Evolutionary conservation across 2,797 vertebrate genomes (phyloP).

Genomic region (Brachyrhaphis roseni): DNA sequence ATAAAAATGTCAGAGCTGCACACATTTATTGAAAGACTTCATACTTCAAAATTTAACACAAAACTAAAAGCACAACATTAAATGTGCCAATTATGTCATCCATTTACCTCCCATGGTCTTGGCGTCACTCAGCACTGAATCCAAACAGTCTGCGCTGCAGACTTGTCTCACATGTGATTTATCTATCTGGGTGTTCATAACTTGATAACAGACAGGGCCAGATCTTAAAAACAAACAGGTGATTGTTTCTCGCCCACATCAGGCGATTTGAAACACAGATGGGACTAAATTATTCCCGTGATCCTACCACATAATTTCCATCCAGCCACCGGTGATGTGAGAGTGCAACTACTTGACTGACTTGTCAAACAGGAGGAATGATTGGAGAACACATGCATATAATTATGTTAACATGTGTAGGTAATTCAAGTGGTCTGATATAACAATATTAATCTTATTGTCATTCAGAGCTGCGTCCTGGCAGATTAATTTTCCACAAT

Average conservation of each 20-base stretch:
- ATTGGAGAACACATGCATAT: conserved; percentile 47
- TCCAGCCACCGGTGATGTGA: conserved; percentile 28
- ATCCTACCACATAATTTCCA: conserved; percentile 39
- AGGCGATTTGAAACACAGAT: conserved; percentile 29
- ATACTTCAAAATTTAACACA: neutral
- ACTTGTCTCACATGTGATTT: conserved; percentile 43
- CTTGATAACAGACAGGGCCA: conserved; percentile 58
- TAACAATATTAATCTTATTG: conserved; percentile 50
- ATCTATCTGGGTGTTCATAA: conserved; percentile 41
- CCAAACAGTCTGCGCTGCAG: conserved; percentile 55
- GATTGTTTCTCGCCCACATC: conserved; percentile 53
- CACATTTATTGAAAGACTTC: neutral
- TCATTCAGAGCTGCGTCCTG: conserved; percentile 40
- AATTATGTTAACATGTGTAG: conserved; percentile 51
- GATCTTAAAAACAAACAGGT: conserved; percentile 62
- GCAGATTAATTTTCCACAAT: conserved; percentile 35
- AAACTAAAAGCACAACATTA: neutral
- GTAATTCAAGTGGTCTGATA: conserved; percentile 47
- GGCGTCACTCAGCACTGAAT: conserved; percentile 19
- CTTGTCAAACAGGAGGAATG: conserved; percentile 35
- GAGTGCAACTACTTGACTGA: conserved; percentile 35
- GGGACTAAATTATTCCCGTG: conserved; percentile 18
- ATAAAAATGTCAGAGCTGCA: conserved; percentile 8
- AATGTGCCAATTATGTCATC: conserved; percentile 35
- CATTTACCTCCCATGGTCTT: conserved; percentile 24